Conservation (phyloP, 1,140 invertebrate genomes). For the Ostrea denselamellosa region DNA sequence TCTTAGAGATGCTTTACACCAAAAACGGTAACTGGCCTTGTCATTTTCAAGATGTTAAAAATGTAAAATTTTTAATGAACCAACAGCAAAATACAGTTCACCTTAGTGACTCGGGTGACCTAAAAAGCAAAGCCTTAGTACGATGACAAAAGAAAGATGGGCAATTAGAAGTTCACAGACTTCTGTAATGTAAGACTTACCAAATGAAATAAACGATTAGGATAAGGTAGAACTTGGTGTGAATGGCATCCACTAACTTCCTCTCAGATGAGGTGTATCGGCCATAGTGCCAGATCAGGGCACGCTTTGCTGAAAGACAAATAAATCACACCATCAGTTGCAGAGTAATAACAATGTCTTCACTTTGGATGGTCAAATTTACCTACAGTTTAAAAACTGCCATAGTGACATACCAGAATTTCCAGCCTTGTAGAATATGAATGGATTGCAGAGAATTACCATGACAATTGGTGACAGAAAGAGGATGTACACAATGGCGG, state of each 20-base stretch:
- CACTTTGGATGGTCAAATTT: neutral
- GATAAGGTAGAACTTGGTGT: conserved; percentile 51
- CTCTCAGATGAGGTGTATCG: conserved; percentile 50
- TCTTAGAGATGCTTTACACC: too few relatives aligned
- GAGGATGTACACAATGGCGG: conserved; percentile 40
- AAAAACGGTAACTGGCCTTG: too few relatives aligned
- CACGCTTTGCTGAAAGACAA: conserved; percentile 47
- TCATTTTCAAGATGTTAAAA: too few relatives aligned
- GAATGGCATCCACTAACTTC: conserved; percentile 54
- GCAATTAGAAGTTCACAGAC: too few relatives aligned
- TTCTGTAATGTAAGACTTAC: neutral
- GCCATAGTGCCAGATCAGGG: conserved; percentile 51
- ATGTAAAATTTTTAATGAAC: too few relatives aligned
- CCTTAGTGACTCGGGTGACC: too few relatives aligned
- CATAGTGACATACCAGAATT: conserved; percentile 48
- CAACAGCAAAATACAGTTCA: too few relatives aligned
- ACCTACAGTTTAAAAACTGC: neutral
- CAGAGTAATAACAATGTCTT: neutral
- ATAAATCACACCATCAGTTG: neutral
- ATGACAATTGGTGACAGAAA: conserved; percentile 42
- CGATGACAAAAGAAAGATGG: too few relatives aligned
- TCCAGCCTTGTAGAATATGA: conserved; percentile 49
- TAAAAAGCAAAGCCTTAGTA: too few relatives aligned
- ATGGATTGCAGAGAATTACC: conserved; percentile 42
- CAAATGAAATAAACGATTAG: conserved; percentile 42